These are phyloP conservation scores for Morbakka virulenta DNA, from an alignment of 30 jellyfish, hydroid and myxozoan species.

Conservation along the genomic window DNA sequence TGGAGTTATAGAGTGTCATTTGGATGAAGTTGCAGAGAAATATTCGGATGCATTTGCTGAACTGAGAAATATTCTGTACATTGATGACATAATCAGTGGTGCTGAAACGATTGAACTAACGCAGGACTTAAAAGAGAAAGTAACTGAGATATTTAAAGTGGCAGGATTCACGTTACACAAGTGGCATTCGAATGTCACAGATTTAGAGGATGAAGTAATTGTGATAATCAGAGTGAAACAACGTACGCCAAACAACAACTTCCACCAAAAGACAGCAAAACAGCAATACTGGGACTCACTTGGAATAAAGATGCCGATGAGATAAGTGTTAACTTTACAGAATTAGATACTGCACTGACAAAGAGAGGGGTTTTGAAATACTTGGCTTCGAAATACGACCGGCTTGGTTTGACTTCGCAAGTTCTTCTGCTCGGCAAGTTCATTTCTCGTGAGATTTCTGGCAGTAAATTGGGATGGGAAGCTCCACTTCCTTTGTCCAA, in stretches of 20 bases:
- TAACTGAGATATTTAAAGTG: not conserved
- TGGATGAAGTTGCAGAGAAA: not conserved
- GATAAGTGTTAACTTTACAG: not conserved
- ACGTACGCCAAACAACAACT: slow-evolving; percentile 41
- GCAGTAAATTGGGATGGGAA: no score
- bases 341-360: not conserved
- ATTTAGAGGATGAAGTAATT: slow-evolving; percentile 8
- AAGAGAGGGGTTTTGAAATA: slow-evolving; percentile 42
- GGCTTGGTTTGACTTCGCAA: no score
- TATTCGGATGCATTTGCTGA: not conserved
- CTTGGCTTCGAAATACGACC: slow-evolving; percentile 54
- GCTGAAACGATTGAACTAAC: not conserved
- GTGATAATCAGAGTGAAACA: slow-evolving; percentile 2
- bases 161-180: slow-evolving; percentile 36
- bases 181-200: slow-evolving; percentile 38
- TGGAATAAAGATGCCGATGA: slow-evolving; percentile 44
- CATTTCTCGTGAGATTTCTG: no score
- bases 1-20: not conserved
- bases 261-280: slow-evolving; percentile 2
- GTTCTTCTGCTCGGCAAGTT: no score
- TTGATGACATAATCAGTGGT: not conserved
- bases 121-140: not conserved
- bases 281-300: slow-evolving; percentile 41
- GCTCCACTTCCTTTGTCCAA: no score
- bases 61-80: not conserved